Evolutionary conservation across 2,797 vertebrate genomes (phyloP), one percentile per base, ranked within the genome.

Genomic region (Fratercula arctica): DNA sequence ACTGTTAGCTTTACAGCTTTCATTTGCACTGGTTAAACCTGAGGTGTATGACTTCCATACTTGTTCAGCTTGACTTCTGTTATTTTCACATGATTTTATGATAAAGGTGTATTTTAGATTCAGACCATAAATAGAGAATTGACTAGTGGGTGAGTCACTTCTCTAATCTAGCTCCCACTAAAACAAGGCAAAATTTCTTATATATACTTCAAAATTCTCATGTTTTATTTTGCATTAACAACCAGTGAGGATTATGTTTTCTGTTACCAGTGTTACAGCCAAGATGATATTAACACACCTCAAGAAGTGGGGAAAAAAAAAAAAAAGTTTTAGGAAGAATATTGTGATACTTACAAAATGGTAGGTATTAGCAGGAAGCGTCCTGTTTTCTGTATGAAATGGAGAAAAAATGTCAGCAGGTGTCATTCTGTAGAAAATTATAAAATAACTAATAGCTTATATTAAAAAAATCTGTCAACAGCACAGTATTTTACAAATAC

Each of bases 281-380:
- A 63, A 57, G 57, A 63, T 0, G 1, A 57, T 64, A 70, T 75
- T 50, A 72, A 68, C 10, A 50, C 8, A 31, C 13, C 41, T 24
- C 12, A 80, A 6, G 11, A 77, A 66, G 14, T n/a, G 19, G 43
- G 39, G 39, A 10, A 43, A 81, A 85, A 78, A 17, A 73, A 39
- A 25, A 60, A 83, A 83, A 50, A 67, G 81, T 75, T 46, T 81
- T 86, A 69, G n/a, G 26, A 93, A 75, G 46, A 80, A 75, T 5
- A 26, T 15, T 25, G 5, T 45, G 33, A 14, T 87, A 98, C 98
- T 98, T 96, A 98, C 97, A 8, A 46, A 51, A 25, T 63, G 1
- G 3, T 41, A 82, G 43, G 39, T 86, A 57, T 95, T 75, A 33
- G 67, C 37, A 2, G 63, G 39, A 31, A 54, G 5, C 11, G 60